phyloP scores from a whole-genome alignment of 1,140 invertebrate genomes.

The Apis mellifera region DNA sequence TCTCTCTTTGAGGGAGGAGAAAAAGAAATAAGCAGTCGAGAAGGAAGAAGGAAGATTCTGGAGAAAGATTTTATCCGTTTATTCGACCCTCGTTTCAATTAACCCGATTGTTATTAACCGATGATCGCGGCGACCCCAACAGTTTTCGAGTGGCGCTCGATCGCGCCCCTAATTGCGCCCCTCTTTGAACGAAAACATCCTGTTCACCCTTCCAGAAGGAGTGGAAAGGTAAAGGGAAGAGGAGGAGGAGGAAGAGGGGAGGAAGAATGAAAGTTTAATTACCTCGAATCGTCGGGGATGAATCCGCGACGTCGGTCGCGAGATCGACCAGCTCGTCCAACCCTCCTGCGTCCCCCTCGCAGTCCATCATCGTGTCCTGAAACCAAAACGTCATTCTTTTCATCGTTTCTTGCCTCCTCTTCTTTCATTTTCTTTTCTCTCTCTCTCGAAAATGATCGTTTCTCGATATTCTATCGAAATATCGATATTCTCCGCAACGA shows the following conservation, averaged over 20 bases:
- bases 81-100: not conserved
- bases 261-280: conserved; percentile 53
- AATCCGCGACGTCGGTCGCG: conserved; percentile 65
- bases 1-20: too few relatives aligned
- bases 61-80: not conserved
- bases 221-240: not conserved
- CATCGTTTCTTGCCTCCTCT: not conserved
- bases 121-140: too few relatives aligned
- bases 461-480: too few relatives aligned
- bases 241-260: not conserved
- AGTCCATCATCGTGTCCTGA: conserved; percentile 74
- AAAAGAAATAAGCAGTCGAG: too few relatives aligned
- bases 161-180: too few relatives aligned
- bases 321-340: conserved; percentile 66
- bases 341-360: conserved; percentile 61
- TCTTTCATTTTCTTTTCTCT: too few relatives aligned
- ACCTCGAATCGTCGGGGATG: conserved; percentile 71
- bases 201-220: not conserved
- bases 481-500: too few relatives aligned
- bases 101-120: not conserved
- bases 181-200: conserved; percentile 27
- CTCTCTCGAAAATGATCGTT: too few relatives aligned
- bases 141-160: not conserved
- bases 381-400: conserved; percentile 24
- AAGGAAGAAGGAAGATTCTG: not conserved